These are phyloP conservation scores for Saxicola maurus DNA, from an alignment of 2,797 vertebrate species.

Conservation along the genomic window DNA sequence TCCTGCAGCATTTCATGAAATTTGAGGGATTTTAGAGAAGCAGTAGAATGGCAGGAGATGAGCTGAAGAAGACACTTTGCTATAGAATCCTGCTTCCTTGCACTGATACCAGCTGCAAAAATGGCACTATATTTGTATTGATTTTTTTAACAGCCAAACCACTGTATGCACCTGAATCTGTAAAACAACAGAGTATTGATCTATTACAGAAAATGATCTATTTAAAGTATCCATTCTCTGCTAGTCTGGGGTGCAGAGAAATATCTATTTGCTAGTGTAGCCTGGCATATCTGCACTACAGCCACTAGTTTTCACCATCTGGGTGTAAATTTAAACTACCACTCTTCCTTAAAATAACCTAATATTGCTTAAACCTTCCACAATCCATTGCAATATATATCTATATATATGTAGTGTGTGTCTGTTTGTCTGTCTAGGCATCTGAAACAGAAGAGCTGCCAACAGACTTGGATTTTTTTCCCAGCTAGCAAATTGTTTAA, in stretches of 20 bases:
- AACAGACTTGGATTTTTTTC: not conserved
- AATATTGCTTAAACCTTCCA: not conserved
- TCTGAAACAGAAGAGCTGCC: not conserved
- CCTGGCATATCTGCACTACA: not conserved
- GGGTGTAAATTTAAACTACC: not conserved
- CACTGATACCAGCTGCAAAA: not conserved
- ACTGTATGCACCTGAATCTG: constrained; percentile 12
- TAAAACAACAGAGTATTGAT: constrained; percentile 33
- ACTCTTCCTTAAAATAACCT: not conserved
- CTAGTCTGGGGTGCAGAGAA: not conserved
- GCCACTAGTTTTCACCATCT: not conserved
- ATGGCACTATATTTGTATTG: not conserved
- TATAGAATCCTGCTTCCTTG: not conserved
- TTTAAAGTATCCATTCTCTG: constrained; percentile 7
- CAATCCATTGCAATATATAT: not conserved
- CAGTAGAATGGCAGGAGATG: not conserved
- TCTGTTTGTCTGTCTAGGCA: not conserved
- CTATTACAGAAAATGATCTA: constrained; percentile 25
- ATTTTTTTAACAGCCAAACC: constrained; percentile 14
- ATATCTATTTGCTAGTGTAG: not conserved
- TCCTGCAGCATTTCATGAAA: not conserved
- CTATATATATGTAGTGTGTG: no score
- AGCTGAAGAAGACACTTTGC: constrained; percentile 4
- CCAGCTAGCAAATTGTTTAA: constrained; percentile 36
- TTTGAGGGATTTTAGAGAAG: not conserved